Evolutionary conservation across 37 sponge, comb jelly and placozoan genomes (phyloP), one percentile per base, ranked within the genome.

Genomic region (Cladorhizidae sp.): DNA sequence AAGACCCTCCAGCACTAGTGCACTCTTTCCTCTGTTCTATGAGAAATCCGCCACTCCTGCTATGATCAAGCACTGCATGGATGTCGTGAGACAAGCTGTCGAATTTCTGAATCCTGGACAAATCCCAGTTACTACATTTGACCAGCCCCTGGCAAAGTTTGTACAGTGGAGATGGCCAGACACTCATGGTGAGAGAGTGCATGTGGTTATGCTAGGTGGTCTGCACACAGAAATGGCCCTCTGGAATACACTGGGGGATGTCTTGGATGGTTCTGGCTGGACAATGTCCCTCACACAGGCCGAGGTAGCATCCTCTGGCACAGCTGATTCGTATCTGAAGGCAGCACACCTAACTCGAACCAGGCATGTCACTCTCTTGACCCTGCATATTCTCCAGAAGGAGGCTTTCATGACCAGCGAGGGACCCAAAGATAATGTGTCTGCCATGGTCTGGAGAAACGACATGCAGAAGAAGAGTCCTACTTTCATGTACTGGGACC

Each of bases 81-180:
- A 78, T 61, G 79, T 78, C 43, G 42, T 43, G 61, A 62, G 64
- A 65, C 37, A 43, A 43, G 79, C 79, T 40, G 61, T 62, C 40
- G 39, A 78, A 61, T 78, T 43, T 51, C 79, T 78, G 35, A 78
- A 78, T 78, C 79, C 79, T 37, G 79, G 64, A 61, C 65, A 61
- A 51, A 78, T 78, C 26, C 79, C 79, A 29, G 49, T 45, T 45
- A 45, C 49, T 45, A 45, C 49, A 45, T 45, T 45, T 45, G 9
- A 45, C 49, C 49, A 45, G 49, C 5, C 49, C 49, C 49, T 45
- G 49, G 49, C 49, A 45, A 45, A 45, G 49, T 45, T 45, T 5
- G 49, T 45, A 45, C 9, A 45, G 49, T 45, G 49, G 49, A 5
- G 49, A 45, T 45, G 5, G 49, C 9, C 49, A 45, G 49, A 45